Percentiles rank a stretch among this genome's conserved stretches.
phyloP scores from a whole-genome alignment of 2,797 vertebrate species.

The Loris lydekkerianus region DNA sequence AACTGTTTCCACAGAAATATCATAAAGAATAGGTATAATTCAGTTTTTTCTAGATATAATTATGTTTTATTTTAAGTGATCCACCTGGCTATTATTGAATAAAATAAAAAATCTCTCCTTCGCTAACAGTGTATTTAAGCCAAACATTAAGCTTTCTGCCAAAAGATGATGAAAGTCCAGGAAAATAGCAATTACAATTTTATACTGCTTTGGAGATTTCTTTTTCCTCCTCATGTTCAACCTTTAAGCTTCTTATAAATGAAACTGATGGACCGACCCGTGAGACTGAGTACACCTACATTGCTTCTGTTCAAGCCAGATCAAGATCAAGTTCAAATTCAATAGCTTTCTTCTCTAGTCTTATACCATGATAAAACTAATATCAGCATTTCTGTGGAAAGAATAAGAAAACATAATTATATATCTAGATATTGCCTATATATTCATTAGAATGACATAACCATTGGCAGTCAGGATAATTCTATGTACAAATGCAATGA shows the following conservation, averaged over 20 bases:
- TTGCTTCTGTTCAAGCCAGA: neutral
- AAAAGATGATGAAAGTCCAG: slow-evolving; percentile 58
- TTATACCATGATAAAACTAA: slow-evolving; percentile 68
- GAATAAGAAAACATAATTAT: neutral
- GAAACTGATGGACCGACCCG: slow-evolving; percentile 77
- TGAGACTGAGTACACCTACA: slow-evolving; percentile 72
- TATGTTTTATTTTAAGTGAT: slow-evolving; percentile 14
- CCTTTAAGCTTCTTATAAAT: slow-evolving; percentile 78
- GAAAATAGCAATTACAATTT: slow-evolving; percentile 79
- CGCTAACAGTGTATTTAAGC: slow-evolving; percentile 20
- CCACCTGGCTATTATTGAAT: neutral
- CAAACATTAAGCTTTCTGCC: neutral
- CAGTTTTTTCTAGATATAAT: neutral
- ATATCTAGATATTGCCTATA: neutral
- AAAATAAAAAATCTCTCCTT: neutral
- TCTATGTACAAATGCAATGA: neutral
- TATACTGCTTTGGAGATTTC: neutral
- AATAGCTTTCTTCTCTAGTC: slow-evolving; percentile 78
- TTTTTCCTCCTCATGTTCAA: slow-evolving; percentile 74
- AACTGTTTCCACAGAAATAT: slow-evolving; percentile 11
- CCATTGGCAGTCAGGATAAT: neutral
- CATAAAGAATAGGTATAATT: neutral
- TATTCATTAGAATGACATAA: neutral
- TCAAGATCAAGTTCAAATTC: slow-evolving; percentile 83
- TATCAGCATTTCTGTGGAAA: neutral